Percentiles rank a stretch among this genome's conserved stretches.
Evolutionary conservation across 2,797 vertebrate species (phyloP).

Genomic region (Lepilemur ruficaudatus): DNA sequence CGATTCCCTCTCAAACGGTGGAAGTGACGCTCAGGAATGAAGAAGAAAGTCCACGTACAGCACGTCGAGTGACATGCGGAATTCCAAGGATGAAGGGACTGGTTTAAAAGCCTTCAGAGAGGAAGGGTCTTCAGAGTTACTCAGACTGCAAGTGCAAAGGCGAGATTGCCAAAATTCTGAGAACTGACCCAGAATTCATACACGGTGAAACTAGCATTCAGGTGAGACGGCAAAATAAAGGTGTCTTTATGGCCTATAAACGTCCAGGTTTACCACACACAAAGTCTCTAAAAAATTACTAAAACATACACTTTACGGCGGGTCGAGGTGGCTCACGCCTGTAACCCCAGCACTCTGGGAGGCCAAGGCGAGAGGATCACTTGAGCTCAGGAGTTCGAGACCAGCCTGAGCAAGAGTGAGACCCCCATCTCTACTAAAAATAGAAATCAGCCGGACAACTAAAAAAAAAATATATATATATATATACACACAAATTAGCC

Average conservation of each 20-base stretch:
- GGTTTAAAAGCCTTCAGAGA: background rate
- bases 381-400: no score
- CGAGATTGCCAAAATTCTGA: background rate
- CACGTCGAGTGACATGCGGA: background rate
- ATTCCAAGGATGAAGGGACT: background rate
- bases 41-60: background rate
- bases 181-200: background rate
- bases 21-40: no score
- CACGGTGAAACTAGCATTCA: background rate
- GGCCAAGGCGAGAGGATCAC: no score
- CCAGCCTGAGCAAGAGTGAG: no score
- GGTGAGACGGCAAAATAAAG: background rate
- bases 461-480: no score
- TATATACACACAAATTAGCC: no score
- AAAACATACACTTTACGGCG: background rate
- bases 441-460: no score
- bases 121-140: background rate
- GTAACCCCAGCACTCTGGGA: no score
- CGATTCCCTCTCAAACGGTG: background rate
- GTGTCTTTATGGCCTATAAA: background rate
- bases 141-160: background rate
- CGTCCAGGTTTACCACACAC: background rate
- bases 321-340: no score
- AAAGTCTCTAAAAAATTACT: background rate
- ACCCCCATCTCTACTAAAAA: no score